These are phyloP conservation scores for Micrasema minimum DNA, from an alignment of 1,140 invertebrate genomes.

Conservation along the genomic window DNA sequence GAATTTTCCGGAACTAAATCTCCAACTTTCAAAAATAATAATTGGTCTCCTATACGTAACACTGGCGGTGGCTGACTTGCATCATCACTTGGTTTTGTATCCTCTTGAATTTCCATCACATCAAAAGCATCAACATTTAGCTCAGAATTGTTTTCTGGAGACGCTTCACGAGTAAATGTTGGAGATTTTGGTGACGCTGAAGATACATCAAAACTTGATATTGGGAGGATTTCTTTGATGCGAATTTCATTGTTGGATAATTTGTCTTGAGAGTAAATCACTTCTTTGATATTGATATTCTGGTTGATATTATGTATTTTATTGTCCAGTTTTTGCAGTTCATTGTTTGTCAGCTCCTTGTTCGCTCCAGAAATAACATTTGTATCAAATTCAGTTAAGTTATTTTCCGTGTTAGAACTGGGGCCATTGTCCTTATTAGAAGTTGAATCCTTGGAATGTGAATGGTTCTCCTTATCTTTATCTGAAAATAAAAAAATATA, in stretches of 20 bases:
- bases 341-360: no score
- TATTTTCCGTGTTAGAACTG: neutral
- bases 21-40: constrained; percentile 59
- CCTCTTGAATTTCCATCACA: constrained; percentile 47
- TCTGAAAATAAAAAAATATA: constrained; percentile 34
- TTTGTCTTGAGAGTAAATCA: constrained; percentile 55
- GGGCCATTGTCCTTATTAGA: neutral
- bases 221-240: constrained; percentile 63
- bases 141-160: constrained; percentile 59
- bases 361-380: neutral
- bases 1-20: constrained; percentile 58
- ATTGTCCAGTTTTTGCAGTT: neutral
- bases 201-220: constrained; percentile 58
- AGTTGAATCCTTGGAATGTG: constrained; percentile 20
- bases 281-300: constrained; percentile 65
- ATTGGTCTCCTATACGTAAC: constrained; percentile 60
- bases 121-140: constrained; percentile 53
- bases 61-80: constrained; percentile 59
- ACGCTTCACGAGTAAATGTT: constrained; percentile 60
- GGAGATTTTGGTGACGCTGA: constrained; percentile 63
- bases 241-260: constrained; percentile 62
- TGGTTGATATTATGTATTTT: constrained; percentile 41
- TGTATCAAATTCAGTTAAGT: neutral
- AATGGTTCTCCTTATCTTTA: constrained; percentile 37
- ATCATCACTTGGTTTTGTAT: constrained; percentile 38